Conservation (phyloP, 2,888 invertebrate genomes). For the Andrena hattorfiana region DNA sequence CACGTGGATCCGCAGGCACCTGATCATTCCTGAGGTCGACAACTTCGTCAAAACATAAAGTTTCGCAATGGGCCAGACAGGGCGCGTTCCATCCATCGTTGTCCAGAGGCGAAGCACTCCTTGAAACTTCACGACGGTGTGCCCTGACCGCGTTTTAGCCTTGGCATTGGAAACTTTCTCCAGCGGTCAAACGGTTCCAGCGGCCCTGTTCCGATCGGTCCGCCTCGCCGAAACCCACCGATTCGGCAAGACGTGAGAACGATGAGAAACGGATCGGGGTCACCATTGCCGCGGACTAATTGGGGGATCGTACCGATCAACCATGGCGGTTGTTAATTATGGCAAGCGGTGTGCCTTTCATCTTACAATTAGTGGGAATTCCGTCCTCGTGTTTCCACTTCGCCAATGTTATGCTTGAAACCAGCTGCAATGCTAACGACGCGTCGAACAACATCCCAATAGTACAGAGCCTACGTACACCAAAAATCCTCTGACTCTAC, state of each 20-base stretch:
- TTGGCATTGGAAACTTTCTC: constrained; percentile 82
- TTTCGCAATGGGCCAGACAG: constrained; percentile 19
- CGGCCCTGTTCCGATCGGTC: constrained; percentile 66
- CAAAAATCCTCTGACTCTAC: no score
- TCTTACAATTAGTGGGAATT: background rate
- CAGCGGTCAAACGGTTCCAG: constrained; percentile 69
- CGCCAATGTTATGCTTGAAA: no score
- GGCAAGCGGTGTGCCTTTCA: background rate
- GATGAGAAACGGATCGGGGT: constrained; percentile 51
- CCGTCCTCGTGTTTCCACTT: background rate
- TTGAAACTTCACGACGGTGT: constrained; percentile 68
- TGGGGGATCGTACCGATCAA: constrained; percentile 30
- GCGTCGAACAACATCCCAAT: no score
- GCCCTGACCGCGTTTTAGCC: constrained; percentile 79
- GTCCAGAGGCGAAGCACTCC: constrained; percentile 49
- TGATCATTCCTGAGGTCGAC: background rate
- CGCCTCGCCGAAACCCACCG: constrained; percentile 63
- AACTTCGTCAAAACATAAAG: background rate
- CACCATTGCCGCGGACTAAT: constrained; percentile 46
- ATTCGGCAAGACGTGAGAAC: constrained; percentile 28
- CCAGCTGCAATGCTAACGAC: no score
- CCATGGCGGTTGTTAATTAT: constrained; percentile 56
- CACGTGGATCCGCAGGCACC: no score
- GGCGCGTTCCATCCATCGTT: constrained; percentile 27
- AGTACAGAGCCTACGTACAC: no score